phyloP scores from a whole-genome alignment of 2,888 invertebrate species.

The Temnothorax rugatulus region DNA sequence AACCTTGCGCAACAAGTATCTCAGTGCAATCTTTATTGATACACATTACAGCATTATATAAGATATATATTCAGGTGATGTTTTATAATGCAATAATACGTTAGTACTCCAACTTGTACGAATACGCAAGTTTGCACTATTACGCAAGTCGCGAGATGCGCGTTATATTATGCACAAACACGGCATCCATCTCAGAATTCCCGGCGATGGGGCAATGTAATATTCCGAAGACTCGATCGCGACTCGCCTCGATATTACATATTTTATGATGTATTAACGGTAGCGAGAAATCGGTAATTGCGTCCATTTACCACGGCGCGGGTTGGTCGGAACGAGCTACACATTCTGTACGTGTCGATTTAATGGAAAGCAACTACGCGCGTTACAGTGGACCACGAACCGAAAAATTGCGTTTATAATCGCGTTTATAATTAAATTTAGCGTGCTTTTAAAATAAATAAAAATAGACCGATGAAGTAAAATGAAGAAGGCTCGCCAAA shows the following conservation, averaged over 20 bases:
- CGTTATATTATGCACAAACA: slow-evolving; percentile 11
- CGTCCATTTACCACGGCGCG: slow-evolving; percentile 55
- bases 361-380: slow-evolving; percentile 53
- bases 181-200: slow-evolving; percentile 39
- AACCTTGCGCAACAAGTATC: neutral
- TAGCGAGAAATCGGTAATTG: slow-evolving; percentile 74
- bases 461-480: neutral
- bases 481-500: neutral
- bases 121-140: neutral
- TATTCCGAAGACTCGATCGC: slow-evolving; percentile 59
- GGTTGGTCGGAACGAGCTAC: slow-evolving; percentile 62
- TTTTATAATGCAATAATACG: neutral
- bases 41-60: neutral
- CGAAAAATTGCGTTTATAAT: slow-evolving; percentile 34
- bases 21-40: neutral
- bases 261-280: slow-evolving; percentile 74
- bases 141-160: neutral
- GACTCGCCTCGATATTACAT: slow-evolving; percentile 64
- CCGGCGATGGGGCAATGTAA: slow-evolving; percentile 28
- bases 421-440: slow-evolving; percentile 1
- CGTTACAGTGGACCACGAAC: neutral
- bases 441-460: slow-evolving; percentile 29
- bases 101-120: neutral
- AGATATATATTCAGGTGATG: neutral
- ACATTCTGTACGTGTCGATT: slow-evolving; percentile 66